Base-by-base conservation (phyloP, 2,888 invertebrate genomes). In the Leucophenga maculata region DNA sequence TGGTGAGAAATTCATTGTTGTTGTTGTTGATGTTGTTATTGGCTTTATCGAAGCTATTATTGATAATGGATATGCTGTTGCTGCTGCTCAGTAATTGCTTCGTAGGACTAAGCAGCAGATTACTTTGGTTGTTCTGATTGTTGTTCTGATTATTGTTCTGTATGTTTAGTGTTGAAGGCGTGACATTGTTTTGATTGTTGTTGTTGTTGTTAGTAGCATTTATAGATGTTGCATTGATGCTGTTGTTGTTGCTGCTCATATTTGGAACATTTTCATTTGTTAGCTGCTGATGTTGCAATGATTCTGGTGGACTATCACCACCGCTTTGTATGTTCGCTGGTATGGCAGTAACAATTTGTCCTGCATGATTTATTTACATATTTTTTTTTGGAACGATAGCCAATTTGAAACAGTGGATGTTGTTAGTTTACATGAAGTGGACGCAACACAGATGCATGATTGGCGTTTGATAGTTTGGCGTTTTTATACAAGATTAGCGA, bases 291-390 rank as follows among this genome's bases (percentile, higher is more conserved):
- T 65, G 69, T 74, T 78, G 83, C 77, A 88, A 75, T 76, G 87
- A 87, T 68, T 85, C 84, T 64, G 87, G 86, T 72, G 87, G 86
- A 78, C 85, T 88, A 59, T 87, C 86, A 78, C 86, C 85, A 74
- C 82, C 85, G 75, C 82, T 84, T 83, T 88, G 85, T 68, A 88
- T 84, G 72, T 85, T 88, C 57, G 86, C 87, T 74, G 88, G 88
- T 78, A 88, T 86, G 77, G 88, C 88, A 72, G 88, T 88, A 75
- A 88, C 87, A 68, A 88, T 84, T 86, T 88, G 88, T 75, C 88
- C 88, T 87, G 77, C 14, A 26, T 55, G 55, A 26, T 57, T 57
- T 31, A 20, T 22, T 20, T 55, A 18, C 31, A 16, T 32, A 31
- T 60, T 3, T 60, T 60, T 60, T 2, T 31, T 20, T 31, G 60